These are phyloP conservation scores for Rhadina sibilatrix DNA, from an alignment of 2,113 vertebrate species.

Conservation along the genomic window DNA sequence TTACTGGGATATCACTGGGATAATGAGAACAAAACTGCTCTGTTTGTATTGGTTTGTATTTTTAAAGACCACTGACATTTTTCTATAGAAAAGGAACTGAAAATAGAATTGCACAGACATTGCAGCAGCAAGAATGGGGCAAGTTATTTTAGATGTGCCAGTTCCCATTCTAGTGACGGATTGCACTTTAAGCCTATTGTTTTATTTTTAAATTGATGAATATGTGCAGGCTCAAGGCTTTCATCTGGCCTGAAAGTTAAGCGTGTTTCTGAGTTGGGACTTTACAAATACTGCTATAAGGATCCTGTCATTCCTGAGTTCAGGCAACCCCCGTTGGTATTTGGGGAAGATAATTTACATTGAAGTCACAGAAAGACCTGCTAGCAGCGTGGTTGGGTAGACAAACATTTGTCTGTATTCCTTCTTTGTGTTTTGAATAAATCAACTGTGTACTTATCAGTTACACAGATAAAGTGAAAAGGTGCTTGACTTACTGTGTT, in stretches of 20 bases:
- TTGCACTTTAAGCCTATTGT: background rate
- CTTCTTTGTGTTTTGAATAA: background rate
- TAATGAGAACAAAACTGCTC: background rate
- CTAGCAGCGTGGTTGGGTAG: background rate
- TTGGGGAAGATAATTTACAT: background rate
- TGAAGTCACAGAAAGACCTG: background rate
- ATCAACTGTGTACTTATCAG: background rate
- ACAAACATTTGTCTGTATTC: background rate
- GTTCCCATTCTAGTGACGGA: background rate
- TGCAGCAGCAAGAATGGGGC: background rate
- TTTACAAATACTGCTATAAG: background rate
- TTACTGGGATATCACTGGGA: background rate
- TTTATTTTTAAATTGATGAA: conserved; percentile 1
- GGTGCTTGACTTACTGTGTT: background rate
- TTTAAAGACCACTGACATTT: background rate
- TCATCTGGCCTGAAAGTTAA: background rate
- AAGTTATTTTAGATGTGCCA: conserved; percentile 13
- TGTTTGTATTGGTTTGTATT: background rate
- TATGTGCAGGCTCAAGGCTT: background rate
- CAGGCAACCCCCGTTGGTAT: background rate
- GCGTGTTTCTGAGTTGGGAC: background rate
- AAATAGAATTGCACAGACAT: background rate
- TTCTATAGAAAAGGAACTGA: conserved; percentile 15
- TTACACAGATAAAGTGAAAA: background rate
- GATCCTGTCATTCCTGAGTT: background rate